Conservation (phyloP, 2,113 vertebrate species). For the Otolemur garnettii region DNA sequence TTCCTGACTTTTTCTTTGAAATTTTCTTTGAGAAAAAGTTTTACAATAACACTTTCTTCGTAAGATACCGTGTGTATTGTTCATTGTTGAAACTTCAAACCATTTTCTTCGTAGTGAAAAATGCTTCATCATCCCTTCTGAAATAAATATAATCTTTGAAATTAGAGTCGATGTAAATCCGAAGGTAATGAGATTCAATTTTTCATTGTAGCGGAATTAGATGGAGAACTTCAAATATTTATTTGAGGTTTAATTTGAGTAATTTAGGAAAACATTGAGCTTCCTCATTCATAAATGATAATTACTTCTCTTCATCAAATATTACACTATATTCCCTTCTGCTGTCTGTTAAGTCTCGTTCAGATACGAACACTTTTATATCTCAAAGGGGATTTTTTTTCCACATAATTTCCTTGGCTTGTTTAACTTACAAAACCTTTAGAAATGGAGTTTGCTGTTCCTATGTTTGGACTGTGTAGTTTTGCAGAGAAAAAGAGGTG, state of each 20-base stretch:
- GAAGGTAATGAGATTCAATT: conserved; percentile 80
- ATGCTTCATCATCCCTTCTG: conserved; percentile 65
- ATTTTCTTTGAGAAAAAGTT: conserved; percentile 45
- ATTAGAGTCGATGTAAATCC: conserved; percentile 75
- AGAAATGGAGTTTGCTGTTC: conserved; percentile 40
- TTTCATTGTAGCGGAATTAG: conserved; percentile 77
- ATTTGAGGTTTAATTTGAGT: conserved; percentile 83
- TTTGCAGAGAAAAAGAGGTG: conserved; percentile 58
- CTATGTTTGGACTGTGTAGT: conserved; percentile 22
- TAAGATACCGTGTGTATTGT: not conserved
- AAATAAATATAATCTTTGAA: conserved; percentile 77
- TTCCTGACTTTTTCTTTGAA: not conserved
- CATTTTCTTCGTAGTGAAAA: conserved; percentile 56
- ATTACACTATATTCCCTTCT: conserved; percentile 52
- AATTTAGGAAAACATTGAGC: conserved; percentile 82
- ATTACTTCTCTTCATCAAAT: conserved; percentile 81
- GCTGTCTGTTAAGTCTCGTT: not conserved
- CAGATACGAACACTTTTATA: conserved; percentile 64
- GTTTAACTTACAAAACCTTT: conserved; percentile 69
- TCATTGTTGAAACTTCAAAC: conserved; percentile 51
- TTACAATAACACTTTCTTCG: conserved; percentile 7
- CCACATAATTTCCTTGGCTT: conserved; percentile 14
- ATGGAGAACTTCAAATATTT: conserved; percentile 83
- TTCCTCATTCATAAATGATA: conserved; percentile 80
- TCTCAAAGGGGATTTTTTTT: conserved; percentile 55